A percentile compares a stretch with the other conserved stretches of the same genome.
Conservation (phyloP, 2,888 invertebrate genomes). For the Drosophila austrosaltans region DNA sequence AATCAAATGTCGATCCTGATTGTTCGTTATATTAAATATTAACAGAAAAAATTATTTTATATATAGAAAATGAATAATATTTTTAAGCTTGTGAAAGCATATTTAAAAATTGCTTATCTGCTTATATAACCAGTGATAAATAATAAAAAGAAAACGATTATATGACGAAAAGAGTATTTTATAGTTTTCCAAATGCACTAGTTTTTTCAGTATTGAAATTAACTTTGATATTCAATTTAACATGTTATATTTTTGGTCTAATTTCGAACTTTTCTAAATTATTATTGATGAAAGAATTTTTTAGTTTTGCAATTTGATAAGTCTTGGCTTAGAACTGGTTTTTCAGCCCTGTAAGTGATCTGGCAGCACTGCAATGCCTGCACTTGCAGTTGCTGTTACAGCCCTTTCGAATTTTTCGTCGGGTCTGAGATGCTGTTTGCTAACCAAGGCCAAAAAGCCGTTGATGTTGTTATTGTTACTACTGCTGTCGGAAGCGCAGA, state of each 20-base stretch:
- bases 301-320: slow-evolving; percentile 43
- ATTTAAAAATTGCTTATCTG: no score
- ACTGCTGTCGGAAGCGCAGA: slow-evolving; percentile 62
- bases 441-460: slow-evolving; percentile 62
- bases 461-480: slow-evolving; percentile 43
- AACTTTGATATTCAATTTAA: neutral
- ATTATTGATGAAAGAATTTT: neutral
- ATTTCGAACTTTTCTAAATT: neutral
- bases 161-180: neutral
- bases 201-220: neutral
- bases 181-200: neutral
- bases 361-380: slow-evolving; percentile 54
- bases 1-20: no score
- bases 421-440: slow-evolving; percentile 43
- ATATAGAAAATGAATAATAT: no score
- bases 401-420: slow-evolving; percentile 37
- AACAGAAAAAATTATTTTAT: no score
- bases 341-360: slow-evolving; percentile 39
- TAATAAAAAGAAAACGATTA: neutral
- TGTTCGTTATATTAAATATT: no score
- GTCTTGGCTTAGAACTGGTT: slow-evolving; percentile 40
- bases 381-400: slow-evolving; percentile 37
- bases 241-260: neutral
- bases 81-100: no score
- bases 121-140: no score